A percentile compares a stretch with the other conserved stretches of the same genome.
Evolutionary conservation across 2,888 invertebrate species (phyloP).

Genomic region (Myathropa florea): DNA sequence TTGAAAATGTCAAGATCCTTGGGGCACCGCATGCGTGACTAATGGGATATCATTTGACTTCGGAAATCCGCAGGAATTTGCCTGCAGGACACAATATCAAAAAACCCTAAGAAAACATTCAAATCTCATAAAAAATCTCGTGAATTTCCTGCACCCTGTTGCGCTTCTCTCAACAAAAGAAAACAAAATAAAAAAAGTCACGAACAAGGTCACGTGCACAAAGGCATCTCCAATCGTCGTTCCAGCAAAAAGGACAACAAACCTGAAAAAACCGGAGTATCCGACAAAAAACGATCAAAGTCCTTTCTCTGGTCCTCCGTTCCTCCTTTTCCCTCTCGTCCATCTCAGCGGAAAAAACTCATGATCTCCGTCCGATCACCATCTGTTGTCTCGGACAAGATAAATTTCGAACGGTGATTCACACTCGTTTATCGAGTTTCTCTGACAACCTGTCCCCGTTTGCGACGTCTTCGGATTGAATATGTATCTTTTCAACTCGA

Average conservation of each 20-base stretch:
- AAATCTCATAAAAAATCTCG: neutral
- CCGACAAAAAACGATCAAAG: neutral
- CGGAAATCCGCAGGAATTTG: neutral
- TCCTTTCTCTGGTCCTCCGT: neutral
- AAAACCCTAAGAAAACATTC: neutral
- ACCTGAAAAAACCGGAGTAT: neutral
- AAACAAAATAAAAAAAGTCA: neutral
- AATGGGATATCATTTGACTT: neutral
- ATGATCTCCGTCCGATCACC: neutral
- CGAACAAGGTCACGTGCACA: neutral
- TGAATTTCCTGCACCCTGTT: neutral
- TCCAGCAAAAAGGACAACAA: neutral
- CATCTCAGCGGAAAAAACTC: neutral
- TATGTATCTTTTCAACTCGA: neutral
- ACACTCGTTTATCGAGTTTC: conserved; percentile 21
- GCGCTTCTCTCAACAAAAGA: neutral
- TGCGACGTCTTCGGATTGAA: neutral
- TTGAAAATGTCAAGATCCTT: neutral
- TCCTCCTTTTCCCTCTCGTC: too few relatives aligned
- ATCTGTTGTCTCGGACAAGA: conserved; percentile 24
- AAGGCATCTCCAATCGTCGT: neutral
- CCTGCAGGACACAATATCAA: neutral
- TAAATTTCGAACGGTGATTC: conserved; percentile 15
- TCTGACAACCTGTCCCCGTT: neutral
- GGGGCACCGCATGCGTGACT: neutral